Base-by-base conservation (phyloP, 2,888 invertebrate species). In the Caenorhabditis sp. region DNA sequence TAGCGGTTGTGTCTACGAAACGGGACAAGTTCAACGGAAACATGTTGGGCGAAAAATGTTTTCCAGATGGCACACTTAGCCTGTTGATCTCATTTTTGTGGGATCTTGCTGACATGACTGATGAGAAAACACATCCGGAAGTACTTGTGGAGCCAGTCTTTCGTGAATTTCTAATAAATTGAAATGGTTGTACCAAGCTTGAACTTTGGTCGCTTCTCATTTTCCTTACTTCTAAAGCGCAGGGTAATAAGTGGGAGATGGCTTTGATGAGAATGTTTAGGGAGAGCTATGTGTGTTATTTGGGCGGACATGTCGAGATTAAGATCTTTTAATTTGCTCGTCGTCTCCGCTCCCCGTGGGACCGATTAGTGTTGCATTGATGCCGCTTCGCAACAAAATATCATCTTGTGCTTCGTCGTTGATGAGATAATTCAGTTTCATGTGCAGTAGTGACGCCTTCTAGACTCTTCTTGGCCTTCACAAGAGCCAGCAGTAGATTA, bases 291-390 rank as follows among this genome's bases (percentile, higher is more conserved):
- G n/a, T 15, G 37, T 26, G 45, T 46, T 39, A 32, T 59, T 59
- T 35, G 20, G 46, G 32, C 20, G 27, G 27, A 27, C 35, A 26
- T 52, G 27, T 27, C 45, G 48, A 66, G 66, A 66, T 66, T 56
- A 48, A 48, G 22, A 68, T 68, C 66, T 68, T 68, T 68, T 58
- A 68, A 68, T 68, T 68, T 68, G 58, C 37, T 39, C 39, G 32
- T 30, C 24, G 24, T 15, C 9, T 26, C 39, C 17, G 7, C 17
- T 22, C 55, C 66, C 43, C 58, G 48, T 27, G 66, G 66, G 66
- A 68, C 68, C 68, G 68, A 68, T 68, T 68, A 68, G 59, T 68
- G 68, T 68, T 68, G 68, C 68, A 68, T 68, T 58, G 37, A 27
- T 43, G 41, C 30, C 61, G 35, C 6, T 22, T 27, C 17, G 15